Conservation (phyloP, 2,888 invertebrate genomes). For the Drosophila falleni region DNA sequence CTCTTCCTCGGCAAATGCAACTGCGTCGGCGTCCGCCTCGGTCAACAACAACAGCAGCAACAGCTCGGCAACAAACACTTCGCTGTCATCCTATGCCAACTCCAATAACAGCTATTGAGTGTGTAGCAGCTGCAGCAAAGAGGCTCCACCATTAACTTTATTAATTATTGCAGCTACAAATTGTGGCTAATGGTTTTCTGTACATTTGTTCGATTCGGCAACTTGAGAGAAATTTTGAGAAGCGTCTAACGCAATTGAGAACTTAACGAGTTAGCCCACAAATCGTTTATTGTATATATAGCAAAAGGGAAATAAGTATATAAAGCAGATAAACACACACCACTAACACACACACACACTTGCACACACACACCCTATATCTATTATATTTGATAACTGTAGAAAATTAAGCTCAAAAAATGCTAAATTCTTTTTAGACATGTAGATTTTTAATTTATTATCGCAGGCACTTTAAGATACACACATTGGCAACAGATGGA, state of each 20-base stretch:
- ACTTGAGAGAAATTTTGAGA: conserved; percentile 22
- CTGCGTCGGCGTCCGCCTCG: conserved; percentile 8
- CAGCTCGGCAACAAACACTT: conserved; percentile 39
- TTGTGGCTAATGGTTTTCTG: conserved; percentile 48
- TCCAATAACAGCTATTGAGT: conserved; percentile 63
- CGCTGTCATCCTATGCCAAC: conserved; percentile 57
- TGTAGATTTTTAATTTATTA: conserved; percentile 75
- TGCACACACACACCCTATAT: conserved; percentile 16
- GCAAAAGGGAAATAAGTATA: conserved; percentile 27
- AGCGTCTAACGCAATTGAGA: conserved; percentile 51
- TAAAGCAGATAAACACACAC: conserved; percentile 1
- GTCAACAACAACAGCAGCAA: conserved; percentile 5
- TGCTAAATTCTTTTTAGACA: conserved; percentile 60
- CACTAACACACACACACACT: conserved; percentile 7
- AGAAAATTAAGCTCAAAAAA: conserved; percentile 69
- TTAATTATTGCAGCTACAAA: conserved; percentile 37
- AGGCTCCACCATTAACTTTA: conserved; percentile 56
- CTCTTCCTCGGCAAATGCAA: conserved; percentile 30
- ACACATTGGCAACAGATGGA: conserved; percentile 49
- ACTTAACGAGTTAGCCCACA: conserved; percentile 24
- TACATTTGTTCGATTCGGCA: conserved; percentile 45
- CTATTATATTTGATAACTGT: conserved; percentile 68
- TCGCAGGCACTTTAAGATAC: conserved; percentile 64
- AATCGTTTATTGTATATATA: conserved; percentile 49
- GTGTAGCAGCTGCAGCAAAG: conserved; percentile 39